Base-by-base conservation (phyloP, 2,797 vertebrate genomes). In the Masticophis lateralis region DNA sequence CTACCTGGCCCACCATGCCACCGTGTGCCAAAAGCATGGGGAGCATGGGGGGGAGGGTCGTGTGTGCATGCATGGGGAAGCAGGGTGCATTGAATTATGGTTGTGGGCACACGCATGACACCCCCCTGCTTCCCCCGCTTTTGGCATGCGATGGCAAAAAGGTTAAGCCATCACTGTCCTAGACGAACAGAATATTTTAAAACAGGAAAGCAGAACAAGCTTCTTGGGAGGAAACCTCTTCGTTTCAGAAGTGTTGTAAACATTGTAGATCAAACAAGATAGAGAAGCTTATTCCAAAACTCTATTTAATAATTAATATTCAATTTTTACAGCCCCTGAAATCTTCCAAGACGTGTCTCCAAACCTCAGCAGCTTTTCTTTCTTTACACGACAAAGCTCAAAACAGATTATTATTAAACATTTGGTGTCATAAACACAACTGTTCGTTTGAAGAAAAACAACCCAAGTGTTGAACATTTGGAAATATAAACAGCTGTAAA, bases 221-320 rank as follows among this genome's bases (percentile, higher is more conserved):
- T 93, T 9, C 7, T 43, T 16, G 14, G 4, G 20, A 25, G 66
- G 66, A 47, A 51, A 95, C 96, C 95, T 43, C 92, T 61, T 61
- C 92, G 89, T 89, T 96, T 97, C 87, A 91, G 91, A 96, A 91
- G 93, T 93, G 93, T 96, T 92, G 91, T 95, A 91, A 89, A 22
- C 66, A 37, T 20, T 74, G 66, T 63, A 93, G 66, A 47, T 96
- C 94, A 94, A 0, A 79, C 96, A 95, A 94, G 94, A 94, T 57
- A 95, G 94, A 96, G 92, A 89, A 96, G 86, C 92, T 83, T 92
- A 93, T 86, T 96, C 92, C 89, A 95, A 96, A 96, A 92, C 53
- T 90, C 86, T 95, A 92, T 94, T 94, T 83, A 83, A 83, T 83
- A 47, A 83, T 83, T 83, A 83, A 83, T 37, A 47, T 47, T 83